Evolutionary conservation across 2,888 invertebrate genomes (phyloP).

Genomic region (Erebia palarica): DNA sequence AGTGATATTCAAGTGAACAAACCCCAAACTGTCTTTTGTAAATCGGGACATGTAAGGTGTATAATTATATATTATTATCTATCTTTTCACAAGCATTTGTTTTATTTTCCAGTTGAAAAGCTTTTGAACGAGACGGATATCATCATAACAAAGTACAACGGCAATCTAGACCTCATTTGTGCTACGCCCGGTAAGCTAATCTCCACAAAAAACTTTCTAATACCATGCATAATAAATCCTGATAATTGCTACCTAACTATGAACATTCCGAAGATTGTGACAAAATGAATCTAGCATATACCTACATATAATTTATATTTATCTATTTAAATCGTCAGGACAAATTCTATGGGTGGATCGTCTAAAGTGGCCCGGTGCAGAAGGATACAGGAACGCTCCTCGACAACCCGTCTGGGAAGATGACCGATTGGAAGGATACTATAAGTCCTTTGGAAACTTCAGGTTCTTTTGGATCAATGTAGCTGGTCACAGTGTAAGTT

Average conservation of each 20-base stretch:
- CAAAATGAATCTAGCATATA: too few relatives aligned
- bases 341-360: slow-evolving; percentile 89
- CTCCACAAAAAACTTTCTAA: not conserved
- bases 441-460: slow-evolving; percentile 86
- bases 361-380: slow-evolving; percentile 84
- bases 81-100: not conserved
- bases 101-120: slow-evolving; percentile 82
- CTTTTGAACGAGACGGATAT: slow-evolving; percentile 86
- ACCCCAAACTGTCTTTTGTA: too few relatives aligned
- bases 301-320: too few relatives aligned
- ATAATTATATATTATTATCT: not conserved
- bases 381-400: slow-evolving; percentile 79
- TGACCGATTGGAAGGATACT: slow-evolving; percentile 86
- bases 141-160: slow-evolving; percentile 87
- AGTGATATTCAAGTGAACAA: too few relatives aligned
- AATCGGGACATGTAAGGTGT: too few relatives aligned
- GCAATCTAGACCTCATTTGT: slow-evolving; percentile 92
- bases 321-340: slow-evolving; percentile 64
- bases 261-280: too few relatives aligned
- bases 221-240: not conserved
- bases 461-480: slow-evolving; percentile 90
- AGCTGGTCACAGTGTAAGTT: slow-evolving; percentile 90
- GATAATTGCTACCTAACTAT: too few relatives aligned
- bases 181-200: slow-evolving; percentile 86
- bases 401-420: slow-evolving; percentile 84